Evolutionary conservation across 53 echinoderm and acorn worm species (phyloP), one percentile per base, ranked within the genome.

Genomic region (Antedon mediterranea): DNA sequence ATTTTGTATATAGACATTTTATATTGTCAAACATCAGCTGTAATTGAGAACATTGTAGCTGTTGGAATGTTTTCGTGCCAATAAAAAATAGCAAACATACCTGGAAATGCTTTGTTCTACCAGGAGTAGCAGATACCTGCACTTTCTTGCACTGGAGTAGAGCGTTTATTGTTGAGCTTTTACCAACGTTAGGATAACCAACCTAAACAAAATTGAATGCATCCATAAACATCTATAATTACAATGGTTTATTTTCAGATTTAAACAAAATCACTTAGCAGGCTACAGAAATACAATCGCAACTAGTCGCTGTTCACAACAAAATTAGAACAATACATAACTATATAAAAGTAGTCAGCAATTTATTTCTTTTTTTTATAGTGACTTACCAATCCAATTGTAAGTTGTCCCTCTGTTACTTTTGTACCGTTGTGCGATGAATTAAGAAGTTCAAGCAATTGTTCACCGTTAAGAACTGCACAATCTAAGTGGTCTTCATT

Each of bases 41-140:
- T n/a, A n/a, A 37, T 37, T 37, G 37, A 6, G 37, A 37, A 37
- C 37, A 37, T 37, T 37, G 29, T 4, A n/a, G 28, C 20, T n/a
- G 6, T 34, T 34, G 26, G 28, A 29, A 33, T 29, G 34, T 34
- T 76, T 76, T 31, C 28, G 29, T 15, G 29, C 28, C 70, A 9
- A 29, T n/a, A n/a, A n/a, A n/a, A n/a, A n/a, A n/a, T n/a, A n/a
- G n/a, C n/a, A n/a, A 30, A 33, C 31, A 75, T 71, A 98, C 98
- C 90, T 98, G 98, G 82, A 98, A 98, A 75, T 98, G 98, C 72
- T 98, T 98, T 4, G 98, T 98, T 79, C 98, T 88, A 74, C 98
- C 98, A 70, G 98, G 98, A 0, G 98, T 98, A 0, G 98, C 92
- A 0, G 98, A 98, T 23, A 98, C 98, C 0, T 92, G 98, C 15